Percentiles rank a stretch among this genome's conserved stretches.
These are phyloP conservation scores for Anhinga anhinga DNA, from an alignment of 2,113 vertebrate genomes.

Conservation along the genomic window DNA sequence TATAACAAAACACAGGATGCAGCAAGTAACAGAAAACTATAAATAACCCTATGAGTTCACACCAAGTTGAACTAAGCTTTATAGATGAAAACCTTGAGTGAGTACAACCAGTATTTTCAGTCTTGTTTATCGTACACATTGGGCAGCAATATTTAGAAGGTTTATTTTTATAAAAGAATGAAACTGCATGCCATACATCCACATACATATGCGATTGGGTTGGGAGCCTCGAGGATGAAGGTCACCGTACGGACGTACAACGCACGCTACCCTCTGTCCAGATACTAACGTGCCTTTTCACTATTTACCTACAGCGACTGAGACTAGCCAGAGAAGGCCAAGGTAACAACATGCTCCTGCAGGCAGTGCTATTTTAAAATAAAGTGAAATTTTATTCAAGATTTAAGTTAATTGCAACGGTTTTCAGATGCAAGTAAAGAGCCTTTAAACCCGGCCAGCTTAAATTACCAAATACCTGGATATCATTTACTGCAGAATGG, in stretches of 20 bases:
- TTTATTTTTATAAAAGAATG: not conserved
- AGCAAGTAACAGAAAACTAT: not conserved
- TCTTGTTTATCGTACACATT: not conserved
- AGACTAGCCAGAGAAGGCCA: not conserved
- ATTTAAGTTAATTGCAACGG: not conserved
- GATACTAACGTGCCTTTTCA: rapidly evolving
- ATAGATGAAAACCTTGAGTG: not conserved
- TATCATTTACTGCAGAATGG: not conserved
- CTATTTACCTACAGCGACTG: not conserved
- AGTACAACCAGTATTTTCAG: not conserved
- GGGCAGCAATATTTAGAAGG: not conserved
- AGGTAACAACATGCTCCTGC: rapidly evolving
- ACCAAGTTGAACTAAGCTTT: not conserved
- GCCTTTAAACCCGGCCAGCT: not conserved
- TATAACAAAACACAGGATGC: not conserved
- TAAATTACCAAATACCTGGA: not conserved
- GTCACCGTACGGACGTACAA: not conserved
- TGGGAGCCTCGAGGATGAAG: not conserved
- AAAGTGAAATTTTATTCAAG: not conserved
- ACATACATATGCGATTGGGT: rapidly evolving
- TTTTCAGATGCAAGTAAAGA: not conserved
- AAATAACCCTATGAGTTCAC: not conserved
- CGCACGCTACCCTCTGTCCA: rapidly evolving
- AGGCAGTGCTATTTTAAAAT: not conserved
- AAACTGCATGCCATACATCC: not conserved